These are phyloP conservation scores for Homarus gammarus DNA, from an alignment of 2,888 invertebrate species.

Conservation along the genomic window DNA sequence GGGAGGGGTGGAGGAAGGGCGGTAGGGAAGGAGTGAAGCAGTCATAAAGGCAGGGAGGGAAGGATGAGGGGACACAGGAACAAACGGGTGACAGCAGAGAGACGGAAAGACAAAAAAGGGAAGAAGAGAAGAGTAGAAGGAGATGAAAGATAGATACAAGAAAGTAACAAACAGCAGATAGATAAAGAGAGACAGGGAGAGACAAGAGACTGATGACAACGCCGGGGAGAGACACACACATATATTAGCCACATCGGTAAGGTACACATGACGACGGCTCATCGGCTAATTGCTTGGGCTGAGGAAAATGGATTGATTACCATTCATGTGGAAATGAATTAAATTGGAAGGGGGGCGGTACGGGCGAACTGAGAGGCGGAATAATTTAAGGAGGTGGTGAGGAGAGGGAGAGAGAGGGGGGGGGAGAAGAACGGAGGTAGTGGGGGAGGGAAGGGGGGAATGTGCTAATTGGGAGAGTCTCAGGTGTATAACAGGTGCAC, in stretches of 20 bases:
- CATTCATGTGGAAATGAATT: neutral
- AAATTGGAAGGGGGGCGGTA: neutral
- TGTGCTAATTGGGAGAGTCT: no score
- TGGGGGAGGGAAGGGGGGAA: no score
- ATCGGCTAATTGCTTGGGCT: neutral
- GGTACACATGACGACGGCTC: neutral
- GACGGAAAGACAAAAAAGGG: neutral
- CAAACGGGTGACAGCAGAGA: no score
- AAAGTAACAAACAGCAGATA: neutral
- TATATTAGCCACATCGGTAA: neutral
- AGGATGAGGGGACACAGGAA: no score
- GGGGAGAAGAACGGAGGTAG: no score
- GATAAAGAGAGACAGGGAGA: neutral
- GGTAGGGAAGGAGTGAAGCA: no score
- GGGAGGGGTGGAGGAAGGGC: neutral
- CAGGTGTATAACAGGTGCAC: no score
- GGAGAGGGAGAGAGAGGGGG: no score
- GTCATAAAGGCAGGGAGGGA: no score
- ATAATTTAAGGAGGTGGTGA: neutral
- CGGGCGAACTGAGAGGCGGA: neutral
- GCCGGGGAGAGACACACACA: neutral
- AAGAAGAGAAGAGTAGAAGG: neutral
- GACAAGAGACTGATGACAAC: neutral
- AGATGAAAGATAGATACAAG: neutral
- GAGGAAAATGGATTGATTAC: neutral